Base-by-base conservation (phyloP, 2,113 vertebrate genomes). In the Lichenostomus cassidix region DNA sequence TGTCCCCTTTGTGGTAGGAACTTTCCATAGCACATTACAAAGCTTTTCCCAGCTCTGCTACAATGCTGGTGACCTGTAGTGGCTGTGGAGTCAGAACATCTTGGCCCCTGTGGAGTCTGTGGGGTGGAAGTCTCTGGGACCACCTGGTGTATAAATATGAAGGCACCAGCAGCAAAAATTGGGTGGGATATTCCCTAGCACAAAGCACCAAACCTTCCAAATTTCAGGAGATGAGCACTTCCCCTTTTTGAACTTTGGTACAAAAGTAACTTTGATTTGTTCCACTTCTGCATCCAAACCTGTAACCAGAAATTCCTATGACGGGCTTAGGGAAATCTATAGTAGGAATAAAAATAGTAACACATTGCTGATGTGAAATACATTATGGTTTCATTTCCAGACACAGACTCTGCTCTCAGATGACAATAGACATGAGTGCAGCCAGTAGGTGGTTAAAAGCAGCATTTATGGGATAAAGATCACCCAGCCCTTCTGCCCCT, bases 81-180 rank as follows among this genome's bases (percentile, higher is more conserved):
- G 64, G 15, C 41, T 0, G 0, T 25, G 53, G 37, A 79, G 18
- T 3, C 84, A n/a, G 18, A 27, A n/a, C 1, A 52, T 9, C 28
- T n/a, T 31, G 42, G 18, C 3, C 20, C 20, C 19, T 49, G 16
- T 4, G 15, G 50, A 39, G 19, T 18, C 33, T n/a, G 35, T 23
- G 15, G 47, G 20, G 39, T 80, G 21, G 33, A 70, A 78, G 0
- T 65, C 9, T 53, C 31, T 70, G 39, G 42, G 17, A 84, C 59
- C 31, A 24, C 4, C 18, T 3, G 1, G 5, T 55, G 22, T 50
- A 42, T 33, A 75, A 93, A 74, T 56, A 55, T 6, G 42, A 60
- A 63, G 42, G n/a, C 37, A 70, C 1, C 58, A 88, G 23, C 46
- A 89, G 50, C n/a, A 86, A 73, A 76, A 80, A 12, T 0, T 19